Percentiles rank a stretch among this genome's conserved stretches.
phyloP scores from a whole-genome alignment of 1,140 invertebrate species.

The Riptortus pedestris region DNA sequence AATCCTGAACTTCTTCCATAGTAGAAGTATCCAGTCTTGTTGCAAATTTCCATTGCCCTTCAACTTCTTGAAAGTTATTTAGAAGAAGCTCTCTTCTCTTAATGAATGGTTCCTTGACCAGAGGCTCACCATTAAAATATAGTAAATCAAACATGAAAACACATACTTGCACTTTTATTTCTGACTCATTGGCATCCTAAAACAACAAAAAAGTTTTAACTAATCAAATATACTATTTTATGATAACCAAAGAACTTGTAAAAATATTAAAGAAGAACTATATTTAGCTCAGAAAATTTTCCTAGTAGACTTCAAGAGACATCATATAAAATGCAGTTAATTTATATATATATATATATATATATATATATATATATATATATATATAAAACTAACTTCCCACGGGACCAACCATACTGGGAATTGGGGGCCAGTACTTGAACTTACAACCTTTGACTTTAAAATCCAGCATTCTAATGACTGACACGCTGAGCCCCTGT shows the following conservation, averaged over 20 bases:
- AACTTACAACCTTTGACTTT: too few relatives aligned
- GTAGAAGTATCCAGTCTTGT: slow-evolving; percentile 69
- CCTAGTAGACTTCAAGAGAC: too few relatives aligned
- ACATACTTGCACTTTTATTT: slow-evolving; percentile 96
- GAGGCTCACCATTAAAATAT: slow-evolving; percentile 80
- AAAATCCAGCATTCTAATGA: too few relatives aligned
- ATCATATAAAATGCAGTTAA: too few relatives aligned
- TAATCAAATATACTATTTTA: neutral
- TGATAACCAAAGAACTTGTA: neutral
- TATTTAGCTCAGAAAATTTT: neutral
- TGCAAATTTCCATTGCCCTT: slow-evolving; percentile 84
- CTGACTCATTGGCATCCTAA: slow-evolving; percentile 71
- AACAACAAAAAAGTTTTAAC: slow-evolving; percentile 30
- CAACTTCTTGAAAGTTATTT: slow-evolving; percentile 62
- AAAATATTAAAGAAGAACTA: neutral
- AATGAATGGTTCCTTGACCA: slow-evolving; percentile 70
- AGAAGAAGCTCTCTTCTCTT: slow-evolving; percentile 64
- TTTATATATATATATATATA: too few relatives aligned
- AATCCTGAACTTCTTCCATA: slow-evolving; percentile 87
- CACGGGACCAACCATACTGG: too few relatives aligned
- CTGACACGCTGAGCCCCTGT: too few relatives aligned
- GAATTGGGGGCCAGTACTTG: too few relatives aligned
- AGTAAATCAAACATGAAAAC: slow-evolving; percentile 96
- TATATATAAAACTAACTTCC: too few relatives aligned
- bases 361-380: too few relatives aligned